Conservation (phyloP, 2,113 vertebrate genomes). For the Mystacornis crossleyi region DNA sequence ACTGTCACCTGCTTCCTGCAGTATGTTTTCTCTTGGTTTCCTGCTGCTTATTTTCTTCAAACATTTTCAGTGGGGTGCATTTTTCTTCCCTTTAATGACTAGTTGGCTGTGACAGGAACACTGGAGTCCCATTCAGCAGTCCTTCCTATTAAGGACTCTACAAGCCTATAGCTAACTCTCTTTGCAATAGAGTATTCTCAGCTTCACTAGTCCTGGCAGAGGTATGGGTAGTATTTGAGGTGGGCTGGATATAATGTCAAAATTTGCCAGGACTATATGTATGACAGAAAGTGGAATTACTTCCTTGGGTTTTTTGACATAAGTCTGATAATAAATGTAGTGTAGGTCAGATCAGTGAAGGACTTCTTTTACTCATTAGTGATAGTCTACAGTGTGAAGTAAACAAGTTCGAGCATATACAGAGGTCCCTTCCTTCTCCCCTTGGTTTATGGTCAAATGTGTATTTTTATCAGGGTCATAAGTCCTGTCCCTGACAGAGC, state of each 20-base stretch:
- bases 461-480: background rate
- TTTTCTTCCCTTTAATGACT: background rate
- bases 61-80: background rate
- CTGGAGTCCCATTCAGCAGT: background rate
- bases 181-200: background rate
- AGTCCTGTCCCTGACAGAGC: background rate
- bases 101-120: background rate
- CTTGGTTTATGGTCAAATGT: background rate
- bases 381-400: background rate
- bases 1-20: background rate
- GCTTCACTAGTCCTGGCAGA: background rate
- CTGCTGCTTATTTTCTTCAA: background rate
- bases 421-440: background rate
- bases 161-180: background rate
- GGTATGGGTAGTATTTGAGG: background rate
- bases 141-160: background rate
- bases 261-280: background rate
- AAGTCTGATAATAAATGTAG: background rate
- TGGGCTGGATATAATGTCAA: background rate
- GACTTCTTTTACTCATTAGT: background rate
- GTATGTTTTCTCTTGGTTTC: background rate
- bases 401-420: background rate
- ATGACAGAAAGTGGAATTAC: background rate
- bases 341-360: background rate
- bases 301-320: background rate